A percentile compares a stretch with the other conserved stretches of the same genome.
Evolutionary conservation across 2,888 invertebrate species (phyloP).

Genomic region (Ophonus ardosiacus): DNA sequence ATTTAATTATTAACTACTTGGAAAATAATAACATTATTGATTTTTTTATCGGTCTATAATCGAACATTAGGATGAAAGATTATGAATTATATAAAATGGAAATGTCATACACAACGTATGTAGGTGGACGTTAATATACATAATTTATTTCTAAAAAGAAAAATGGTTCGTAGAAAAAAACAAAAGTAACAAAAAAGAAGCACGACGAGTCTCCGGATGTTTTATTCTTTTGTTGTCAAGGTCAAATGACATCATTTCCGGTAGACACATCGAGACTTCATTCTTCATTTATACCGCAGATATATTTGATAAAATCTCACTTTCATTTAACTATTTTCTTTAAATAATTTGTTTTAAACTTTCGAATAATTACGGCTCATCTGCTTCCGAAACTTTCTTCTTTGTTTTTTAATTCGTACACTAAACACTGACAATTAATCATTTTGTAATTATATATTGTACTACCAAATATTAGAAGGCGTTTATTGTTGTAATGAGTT

Average conservation of each 20-base stretch:
- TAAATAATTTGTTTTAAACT: constrained; percentile 27
- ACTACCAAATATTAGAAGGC: constrained; percentile 7
- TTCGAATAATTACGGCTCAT: constrained; percentile 44
- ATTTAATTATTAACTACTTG: too few species aligned
- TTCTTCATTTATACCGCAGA: constrained; percentile 3
- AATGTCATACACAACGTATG: too few species aligned
- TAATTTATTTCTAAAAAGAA: neutral
- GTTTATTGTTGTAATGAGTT: constrained; percentile 22
- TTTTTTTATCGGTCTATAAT: too few species aligned
- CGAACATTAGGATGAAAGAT: too few species aligned
- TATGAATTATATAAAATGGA: too few species aligned
- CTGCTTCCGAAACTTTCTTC: constrained; percentile 40
- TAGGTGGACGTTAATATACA: neutral
- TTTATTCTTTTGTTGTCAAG: constrained; percentile 31
- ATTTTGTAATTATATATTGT: constrained; percentile 36
- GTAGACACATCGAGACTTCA: neutral
- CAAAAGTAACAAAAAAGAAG: constrained; percentile 13
- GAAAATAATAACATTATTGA: too few species aligned
- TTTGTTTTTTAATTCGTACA: constrained; percentile 42
- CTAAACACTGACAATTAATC: constrained; percentile 27
- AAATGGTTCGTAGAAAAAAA: neutral
- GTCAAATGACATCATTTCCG: constrained; percentile 53
- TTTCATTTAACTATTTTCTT: constrained; percentile 5
- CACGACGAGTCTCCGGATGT: constrained; percentile 5
- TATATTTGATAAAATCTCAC: constrained; percentile 23